Evolutionary conservation across 2,113 vertebrate genomes (phyloP).

Genomic region (Epinephelus lanceolatus): DNA sequence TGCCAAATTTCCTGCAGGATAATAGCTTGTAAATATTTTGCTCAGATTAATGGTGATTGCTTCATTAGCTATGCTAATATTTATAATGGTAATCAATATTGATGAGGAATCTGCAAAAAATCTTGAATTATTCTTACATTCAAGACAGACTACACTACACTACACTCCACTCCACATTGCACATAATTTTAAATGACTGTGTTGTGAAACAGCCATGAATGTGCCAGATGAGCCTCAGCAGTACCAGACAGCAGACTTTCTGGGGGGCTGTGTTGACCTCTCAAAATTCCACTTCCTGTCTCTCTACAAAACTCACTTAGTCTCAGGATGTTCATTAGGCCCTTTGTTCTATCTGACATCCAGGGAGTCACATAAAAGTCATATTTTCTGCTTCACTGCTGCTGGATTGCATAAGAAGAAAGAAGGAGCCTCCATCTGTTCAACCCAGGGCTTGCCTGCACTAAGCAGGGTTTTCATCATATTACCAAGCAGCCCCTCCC

Average conservation of each 20-base stretch:
- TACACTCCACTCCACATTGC: background rate
- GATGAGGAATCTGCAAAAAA: slow-evolving; percentile 28
- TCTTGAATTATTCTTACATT: slow-evolving; percentile 21
- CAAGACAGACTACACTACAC: background rate
- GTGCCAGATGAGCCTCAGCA: background rate
- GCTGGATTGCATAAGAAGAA: slow-evolving; percentile 64
- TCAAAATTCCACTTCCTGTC: background rate
- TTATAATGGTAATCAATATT: slow-evolving; percentile 41
- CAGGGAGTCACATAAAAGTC: slow-evolving; percentile 46
- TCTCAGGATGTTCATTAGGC: slow-evolving; percentile 38
- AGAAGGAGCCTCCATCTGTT: slow-evolving; percentile 62
- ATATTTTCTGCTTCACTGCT: slow-evolving; percentile 50
- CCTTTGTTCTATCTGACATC: slow-evolving; percentile 45
- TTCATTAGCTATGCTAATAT: slow-evolving; percentile 24
- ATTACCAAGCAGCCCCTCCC: slow-evolving; percentile 26
- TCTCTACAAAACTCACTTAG: slow-evolving; percentile 8
- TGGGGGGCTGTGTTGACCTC: background rate
- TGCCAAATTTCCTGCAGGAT: background rate
- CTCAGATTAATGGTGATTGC: slow-evolving; percentile 24
- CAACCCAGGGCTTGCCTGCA: slow-evolving; percentile 18
- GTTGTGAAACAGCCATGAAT: background rate
- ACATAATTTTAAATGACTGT: slow-evolving; percentile 4
- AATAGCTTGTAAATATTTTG: background rate
- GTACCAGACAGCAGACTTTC: background rate
- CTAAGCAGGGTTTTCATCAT: slow-evolving; percentile 49